phyloP scores from a whole-genome alignment of 2,113 vertebrate genomes.

The Ursus arctos region DNA sequence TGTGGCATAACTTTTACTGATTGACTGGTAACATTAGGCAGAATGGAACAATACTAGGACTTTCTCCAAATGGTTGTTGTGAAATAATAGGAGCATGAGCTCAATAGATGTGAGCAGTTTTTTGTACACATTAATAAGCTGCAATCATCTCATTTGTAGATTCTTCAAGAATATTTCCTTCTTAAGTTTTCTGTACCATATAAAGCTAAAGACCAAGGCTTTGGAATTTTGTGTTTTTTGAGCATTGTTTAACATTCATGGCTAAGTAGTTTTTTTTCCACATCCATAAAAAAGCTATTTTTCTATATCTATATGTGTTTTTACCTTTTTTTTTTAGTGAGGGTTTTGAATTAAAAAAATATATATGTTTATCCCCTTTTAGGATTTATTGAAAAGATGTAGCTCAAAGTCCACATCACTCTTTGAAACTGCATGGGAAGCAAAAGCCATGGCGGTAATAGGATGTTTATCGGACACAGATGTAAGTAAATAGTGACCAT shows the following conservation, averaged over 20 bases:
- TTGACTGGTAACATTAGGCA: not conserved
- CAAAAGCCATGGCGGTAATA: constrained; percentile 95
- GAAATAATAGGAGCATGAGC: not conserved
- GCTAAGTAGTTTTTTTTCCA: not conserved
- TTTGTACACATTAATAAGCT: not conserved
- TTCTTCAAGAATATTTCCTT: not conserved
- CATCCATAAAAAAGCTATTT: not conserved
- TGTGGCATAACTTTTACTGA: not conserved
- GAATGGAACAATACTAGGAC: not conserved
- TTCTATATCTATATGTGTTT: not conserved
- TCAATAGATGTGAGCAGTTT: not conserved
- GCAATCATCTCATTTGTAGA: not conserved
- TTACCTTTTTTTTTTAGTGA: not conserved
- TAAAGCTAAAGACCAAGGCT: not conserved
- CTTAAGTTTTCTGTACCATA: not conserved
- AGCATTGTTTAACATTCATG: not conserved
- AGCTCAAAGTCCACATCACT: constrained; percentile 93
- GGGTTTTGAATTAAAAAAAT: not conserved
- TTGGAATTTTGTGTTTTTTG: not conserved
- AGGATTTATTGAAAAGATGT: constrained; percentile 95
- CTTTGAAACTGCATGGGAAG: constrained; percentile 97
- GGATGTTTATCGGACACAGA: constrained; percentile 93
- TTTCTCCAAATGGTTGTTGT: not conserved
- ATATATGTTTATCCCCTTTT: not conserved
- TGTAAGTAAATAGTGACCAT: constrained; percentile 86